Evolutionary conservation across 2,113 vertebrate species (phyloP).

Genomic region (Tyrannus savana): DNA sequence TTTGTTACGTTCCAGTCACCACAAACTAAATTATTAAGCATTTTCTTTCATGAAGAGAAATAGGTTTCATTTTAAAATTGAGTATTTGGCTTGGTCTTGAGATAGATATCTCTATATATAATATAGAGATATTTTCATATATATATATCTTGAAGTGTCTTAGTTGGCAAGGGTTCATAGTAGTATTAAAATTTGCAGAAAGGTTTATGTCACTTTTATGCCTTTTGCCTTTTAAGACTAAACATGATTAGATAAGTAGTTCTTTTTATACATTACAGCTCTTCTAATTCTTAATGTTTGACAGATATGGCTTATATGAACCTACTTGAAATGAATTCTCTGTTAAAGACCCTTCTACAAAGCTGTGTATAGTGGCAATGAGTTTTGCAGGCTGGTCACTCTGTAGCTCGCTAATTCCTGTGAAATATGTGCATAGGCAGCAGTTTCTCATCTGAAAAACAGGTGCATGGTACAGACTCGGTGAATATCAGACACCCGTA

Average conservation of each 20-base stretch:
- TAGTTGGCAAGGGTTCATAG: neutral
- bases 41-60: neutral
- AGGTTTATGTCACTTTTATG: neutral
- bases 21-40: neutral
- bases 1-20: neutral
- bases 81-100: neutral
- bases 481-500: neutral
- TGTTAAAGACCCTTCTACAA: neutral
- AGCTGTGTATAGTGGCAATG: neutral
- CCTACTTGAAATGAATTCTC: neutral
- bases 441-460: conserved; percentile 8
- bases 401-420: neutral
- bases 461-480: neutral
- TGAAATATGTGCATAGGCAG: conserved; percentile 18
- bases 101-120: neutral
- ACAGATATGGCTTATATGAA: neutral
- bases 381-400: neutral
- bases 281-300: neutral
- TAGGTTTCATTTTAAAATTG: neutral
- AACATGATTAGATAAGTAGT: neutral
- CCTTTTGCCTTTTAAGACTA: neutral
- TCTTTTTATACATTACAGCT: neutral
- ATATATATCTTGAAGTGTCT: neutral
- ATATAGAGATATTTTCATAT: no score
- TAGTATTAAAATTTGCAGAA: neutral